A percentile compares a stretch with the other conserved stretches of the same genome.
Evolutionary conservation across 2,797 vertebrate genomes (phyloP).

Genomic region (Malacoraja senta): DNA sequence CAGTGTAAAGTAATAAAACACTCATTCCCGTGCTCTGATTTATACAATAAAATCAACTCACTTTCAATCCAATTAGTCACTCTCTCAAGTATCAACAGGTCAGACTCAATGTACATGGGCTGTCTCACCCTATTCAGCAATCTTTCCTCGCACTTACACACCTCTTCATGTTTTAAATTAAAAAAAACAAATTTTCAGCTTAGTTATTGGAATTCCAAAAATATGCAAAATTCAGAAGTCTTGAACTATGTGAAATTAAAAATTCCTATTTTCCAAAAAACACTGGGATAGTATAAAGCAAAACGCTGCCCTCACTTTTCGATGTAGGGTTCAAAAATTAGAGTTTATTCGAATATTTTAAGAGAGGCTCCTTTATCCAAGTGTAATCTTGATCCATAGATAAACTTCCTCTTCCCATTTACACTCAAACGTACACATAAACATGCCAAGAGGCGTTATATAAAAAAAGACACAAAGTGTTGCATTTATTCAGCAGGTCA

Average conservation of each 20-base stretch:
- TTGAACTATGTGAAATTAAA: conserved; percentile 22
- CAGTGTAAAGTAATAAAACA: conserved; percentile 33
- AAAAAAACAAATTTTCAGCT: conserved; percentile 17
- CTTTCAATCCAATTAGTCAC: conserved; percentile 14
- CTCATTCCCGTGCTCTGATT: conserved; percentile 31
- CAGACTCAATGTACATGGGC: conserved; percentile 4
- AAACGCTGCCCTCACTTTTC: neutral
- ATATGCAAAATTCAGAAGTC: conserved; percentile 30
- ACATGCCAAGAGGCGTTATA: neutral
- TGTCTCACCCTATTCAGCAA: neutral
- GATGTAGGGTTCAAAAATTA: conserved; percentile 12
- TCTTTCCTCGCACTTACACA: neutral
- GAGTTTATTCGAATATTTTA: neutral
- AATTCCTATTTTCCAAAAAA: conserved; percentile 3
- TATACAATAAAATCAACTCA: conserved; percentile 35
- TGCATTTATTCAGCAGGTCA: no score
- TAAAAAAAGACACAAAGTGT: neutral
- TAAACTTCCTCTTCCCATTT: conserved; percentile 9
- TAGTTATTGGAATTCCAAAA: conserved; percentile 9
- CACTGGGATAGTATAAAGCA: neutral
- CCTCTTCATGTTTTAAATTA: conserved; percentile 19
- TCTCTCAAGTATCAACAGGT: neutral
- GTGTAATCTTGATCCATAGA: neutral
- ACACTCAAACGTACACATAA: neutral
- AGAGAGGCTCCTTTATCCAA: neutral